Evolutionary conservation across 2,113 vertebrate genomes (phyloP).

Genomic region (Neogobius melanostomus): DNA sequence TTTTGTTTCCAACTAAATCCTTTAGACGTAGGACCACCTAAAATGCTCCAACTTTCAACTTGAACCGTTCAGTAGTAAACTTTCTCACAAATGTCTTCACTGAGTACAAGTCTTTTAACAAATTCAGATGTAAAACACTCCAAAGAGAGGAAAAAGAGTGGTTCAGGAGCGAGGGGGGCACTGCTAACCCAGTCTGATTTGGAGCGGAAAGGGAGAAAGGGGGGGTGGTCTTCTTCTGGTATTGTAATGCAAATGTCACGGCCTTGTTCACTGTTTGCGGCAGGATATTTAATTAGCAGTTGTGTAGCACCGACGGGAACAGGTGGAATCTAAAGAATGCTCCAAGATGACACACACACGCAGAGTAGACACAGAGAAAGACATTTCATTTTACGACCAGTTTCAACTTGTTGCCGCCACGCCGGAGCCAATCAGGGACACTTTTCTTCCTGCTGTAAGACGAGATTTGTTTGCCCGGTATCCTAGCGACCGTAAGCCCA

Average conservation of each 20-base stretch:
- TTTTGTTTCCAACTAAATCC: not conserved
- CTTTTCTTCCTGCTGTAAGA: constrained; percentile 36
- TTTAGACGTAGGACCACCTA: not conserved
- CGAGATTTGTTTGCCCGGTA: constrained; percentile 56
- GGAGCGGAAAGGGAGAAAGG: not conserved
- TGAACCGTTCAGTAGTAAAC: not conserved
- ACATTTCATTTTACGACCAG: constrained; percentile 68
- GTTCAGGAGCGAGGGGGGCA: constrained; percentile 22
- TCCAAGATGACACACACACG: constrained; percentile 62
- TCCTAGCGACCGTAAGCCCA: constrained; percentile 49
- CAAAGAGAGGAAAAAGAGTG: constrained; percentile 42
- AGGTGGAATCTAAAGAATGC: constrained; percentile 87
- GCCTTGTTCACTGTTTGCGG: constrained; percentile 78
- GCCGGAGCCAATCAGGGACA: constrained; percentile 42
- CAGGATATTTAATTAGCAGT: constrained; percentile 84
- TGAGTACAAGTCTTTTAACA: constrained; percentile 47
- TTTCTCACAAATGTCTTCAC: constrained; percentile 1
- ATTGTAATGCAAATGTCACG: constrained; percentile 84
- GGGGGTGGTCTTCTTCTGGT: constrained; percentile 20
- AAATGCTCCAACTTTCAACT: not conserved
- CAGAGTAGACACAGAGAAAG: constrained; percentile 47
- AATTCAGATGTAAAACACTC: constrained; percentile 36
- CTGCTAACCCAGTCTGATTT: constrained; percentile 57
- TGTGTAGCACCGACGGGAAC: constrained; percentile 80
- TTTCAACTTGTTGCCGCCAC: constrained; percentile 69